Conservation (phyloP, 2,797 vertebrate species). For the Sebastes nivosus region DNA sequence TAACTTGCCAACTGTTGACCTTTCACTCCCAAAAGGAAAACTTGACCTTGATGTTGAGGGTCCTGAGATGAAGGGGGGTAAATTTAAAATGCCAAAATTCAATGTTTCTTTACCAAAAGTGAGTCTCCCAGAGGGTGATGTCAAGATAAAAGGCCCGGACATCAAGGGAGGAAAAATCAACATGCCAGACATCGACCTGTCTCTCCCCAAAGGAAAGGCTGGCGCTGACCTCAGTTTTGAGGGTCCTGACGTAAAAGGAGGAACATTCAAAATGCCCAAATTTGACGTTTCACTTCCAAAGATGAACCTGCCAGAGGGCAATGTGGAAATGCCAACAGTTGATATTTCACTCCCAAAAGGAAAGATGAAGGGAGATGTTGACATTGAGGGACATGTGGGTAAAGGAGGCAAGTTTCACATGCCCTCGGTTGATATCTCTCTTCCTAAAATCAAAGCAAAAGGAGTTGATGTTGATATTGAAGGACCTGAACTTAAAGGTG, state of each 20-base stretch:
- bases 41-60: slow-evolving; percentile 22
- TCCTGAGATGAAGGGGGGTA: slow-evolving; percentile 15
- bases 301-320: slow-evolving; percentile 19
- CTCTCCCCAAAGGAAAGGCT: slow-evolving; percentile 39
- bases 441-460: slow-evolving; percentile 52
- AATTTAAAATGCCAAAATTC: slow-evolving; percentile 43
- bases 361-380: slow-evolving; percentile 9
- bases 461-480: slow-evolving; percentile 32
- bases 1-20: slow-evolving; percentile 35
- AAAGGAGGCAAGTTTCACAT: slow-evolving; percentile 57
- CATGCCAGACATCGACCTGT: slow-evolving; percentile 49
- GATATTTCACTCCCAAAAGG: slow-evolving; percentile 66
- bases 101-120: slow-evolving; percentile 48
- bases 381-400: slow-evolving; percentile 39
- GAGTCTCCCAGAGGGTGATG: slow-evolving; percentile 10
- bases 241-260: slow-evolving; percentile 8
- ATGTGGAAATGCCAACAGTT: slow-evolving; percentile 60
- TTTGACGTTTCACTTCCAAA: slow-evolving; percentile 62
- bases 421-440: slow-evolving; percentile 63
- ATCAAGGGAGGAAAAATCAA: slow-evolving; percentile 33
- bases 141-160: slow-evolving; percentile 34
- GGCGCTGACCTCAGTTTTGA: slow-evolving; percentile 34
- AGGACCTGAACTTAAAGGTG: slow-evolving; percentile 29
- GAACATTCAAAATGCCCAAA: slow-evolving; percentile 62
- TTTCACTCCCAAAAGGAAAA: slow-evolving; percentile 32